These are phyloP conservation scores for Athalia circularis DNA, from an alignment of 2,888 invertebrate species.

Conservation along the genomic window DNA sequence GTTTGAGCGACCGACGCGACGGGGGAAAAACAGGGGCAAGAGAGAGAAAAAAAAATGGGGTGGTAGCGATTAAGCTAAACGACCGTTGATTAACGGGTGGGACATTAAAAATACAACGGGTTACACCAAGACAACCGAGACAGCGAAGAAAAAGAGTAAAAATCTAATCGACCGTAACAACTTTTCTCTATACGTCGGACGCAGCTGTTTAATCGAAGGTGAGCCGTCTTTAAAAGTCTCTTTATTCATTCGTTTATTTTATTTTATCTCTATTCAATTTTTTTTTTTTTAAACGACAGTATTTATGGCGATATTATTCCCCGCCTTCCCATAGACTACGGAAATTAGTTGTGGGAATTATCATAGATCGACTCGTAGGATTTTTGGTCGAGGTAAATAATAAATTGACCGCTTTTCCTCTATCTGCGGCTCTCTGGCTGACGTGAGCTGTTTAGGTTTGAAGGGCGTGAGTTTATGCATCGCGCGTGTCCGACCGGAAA, in stretches of 20 bases:
- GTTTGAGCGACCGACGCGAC: neutral
- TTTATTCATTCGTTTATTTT: neutral
- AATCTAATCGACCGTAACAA: conserved; percentile 27
- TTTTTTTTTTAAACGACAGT: no score
- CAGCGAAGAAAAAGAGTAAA: conserved; percentile 21
- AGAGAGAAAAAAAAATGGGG: neutral
- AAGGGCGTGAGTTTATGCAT: conserved; percentile 5
- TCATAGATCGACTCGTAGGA: no score
- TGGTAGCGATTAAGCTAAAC: conserved; percentile 39
- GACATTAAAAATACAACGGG: conserved; percentile 40
- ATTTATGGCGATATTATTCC: no score
- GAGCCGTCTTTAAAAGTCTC: conserved; percentile 5
- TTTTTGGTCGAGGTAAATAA: no score
- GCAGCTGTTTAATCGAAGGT: conserved; percentile 9
- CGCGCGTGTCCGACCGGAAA: conserved; percentile 9
- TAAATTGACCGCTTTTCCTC: neutral
- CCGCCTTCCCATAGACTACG: no score
- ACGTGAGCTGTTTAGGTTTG: neutral
- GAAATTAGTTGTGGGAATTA: no score
- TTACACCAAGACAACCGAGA: conserved; percentile 24
- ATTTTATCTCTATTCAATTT: no score
- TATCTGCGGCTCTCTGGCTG: neutral
- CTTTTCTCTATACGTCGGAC: neutral
- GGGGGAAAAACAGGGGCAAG: neutral
- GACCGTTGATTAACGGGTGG: conserved; percentile 44